A percentile compares a stretch with the other conserved stretches of the same genome.
phyloP scores from a whole-genome alignment of 2,888 invertebrate species.

The Drosophila aldrichi region DNA sequence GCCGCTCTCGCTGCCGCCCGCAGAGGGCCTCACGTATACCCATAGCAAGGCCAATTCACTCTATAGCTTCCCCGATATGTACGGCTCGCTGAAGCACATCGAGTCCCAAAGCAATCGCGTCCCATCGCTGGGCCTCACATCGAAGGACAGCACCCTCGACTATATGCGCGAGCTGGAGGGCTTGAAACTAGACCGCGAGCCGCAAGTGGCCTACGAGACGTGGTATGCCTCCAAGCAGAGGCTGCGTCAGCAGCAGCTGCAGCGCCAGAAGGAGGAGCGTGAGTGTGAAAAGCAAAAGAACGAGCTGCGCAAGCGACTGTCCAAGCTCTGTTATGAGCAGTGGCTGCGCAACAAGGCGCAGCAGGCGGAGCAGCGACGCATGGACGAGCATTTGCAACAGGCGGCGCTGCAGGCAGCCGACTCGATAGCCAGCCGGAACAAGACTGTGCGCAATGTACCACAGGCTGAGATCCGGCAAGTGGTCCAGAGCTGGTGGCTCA shows the following conservation, averaged over 20 bases:
- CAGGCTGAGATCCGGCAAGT: slow-evolving; percentile 45
- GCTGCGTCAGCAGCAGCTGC: slow-evolving; percentile 16
- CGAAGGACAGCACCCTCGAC: slow-evolving; percentile 53
- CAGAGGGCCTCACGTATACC: background rate
- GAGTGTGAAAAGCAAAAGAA: slow-evolving; percentile 50
- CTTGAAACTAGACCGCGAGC: slow-evolving; percentile 45
- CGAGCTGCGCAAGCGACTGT: slow-evolving; percentile 65
- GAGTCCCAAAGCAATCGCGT: slow-evolving; percentile 61
- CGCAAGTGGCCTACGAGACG: slow-evolving; percentile 77
- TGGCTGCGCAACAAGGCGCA: slow-evolving; percentile 76
- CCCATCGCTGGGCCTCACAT: slow-evolving; percentile 74
- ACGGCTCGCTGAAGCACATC: slow-evolving; percentile 26
- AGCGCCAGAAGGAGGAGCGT: slow-evolving; percentile 39
- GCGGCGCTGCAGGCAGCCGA: slow-evolving; percentile 3
- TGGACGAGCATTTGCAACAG: slow-evolving; percentile 17
- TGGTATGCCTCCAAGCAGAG: slow-evolving; percentile 82
- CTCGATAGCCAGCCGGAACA: background rate
- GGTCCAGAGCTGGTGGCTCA: slow-evolving; percentile 53
- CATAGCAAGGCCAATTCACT: slow-evolving; percentile 14
- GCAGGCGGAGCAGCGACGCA: slow-evolving; percentile 33
- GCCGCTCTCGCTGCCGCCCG: slow-evolving; percentile 42
- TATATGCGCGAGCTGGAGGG: slow-evolving; percentile 28
- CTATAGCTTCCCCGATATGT: slow-evolving; percentile 39
- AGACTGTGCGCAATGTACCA: slow-evolving; percentile 30
- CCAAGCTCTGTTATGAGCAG: slow-evolving; percentile 73